A percentile compares a stretch with the other conserved stretches of the same genome.
Conservation (phyloP, 2,113 vertebrate species). For the Corvus hawaiiensis region DNA sequence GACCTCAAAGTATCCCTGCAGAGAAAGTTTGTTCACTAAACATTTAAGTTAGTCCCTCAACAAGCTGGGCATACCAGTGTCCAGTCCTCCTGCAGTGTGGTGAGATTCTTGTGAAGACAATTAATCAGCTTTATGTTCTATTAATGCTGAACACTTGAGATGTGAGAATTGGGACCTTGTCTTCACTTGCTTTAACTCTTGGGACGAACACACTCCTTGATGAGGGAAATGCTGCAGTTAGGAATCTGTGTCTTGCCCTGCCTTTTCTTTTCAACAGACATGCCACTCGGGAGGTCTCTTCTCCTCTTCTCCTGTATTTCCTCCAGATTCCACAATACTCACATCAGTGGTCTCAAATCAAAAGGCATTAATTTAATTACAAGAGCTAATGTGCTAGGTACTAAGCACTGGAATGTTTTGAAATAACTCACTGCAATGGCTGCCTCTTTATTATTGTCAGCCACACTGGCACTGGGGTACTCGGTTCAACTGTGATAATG, state of each 20-base stretch:
- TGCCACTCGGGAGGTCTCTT: not conserved
- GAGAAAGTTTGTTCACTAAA: not conserved
- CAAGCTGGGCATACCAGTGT: fast-evolving
- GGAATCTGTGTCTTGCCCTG: not conserved
- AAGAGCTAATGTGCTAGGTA: not conserved
- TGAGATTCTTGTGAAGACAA: not conserved
- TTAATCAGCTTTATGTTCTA: not conserved
- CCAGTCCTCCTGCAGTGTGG: not conserved
- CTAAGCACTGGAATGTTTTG: not conserved
- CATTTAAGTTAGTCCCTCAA: not conserved
- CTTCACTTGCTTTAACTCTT: not conserved
- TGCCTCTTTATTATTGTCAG: not conserved
- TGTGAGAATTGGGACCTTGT: not conserved
- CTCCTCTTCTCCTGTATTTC: not conserved
- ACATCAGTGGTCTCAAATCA: not conserved
- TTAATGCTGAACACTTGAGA: not conserved
- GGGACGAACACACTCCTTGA: not conserved
- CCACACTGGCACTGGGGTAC: not conserved
- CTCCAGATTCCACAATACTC: not conserved
- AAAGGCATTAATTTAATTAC: slow-evolving; percentile 21
- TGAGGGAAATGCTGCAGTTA: not conserved
- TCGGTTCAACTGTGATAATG: not conserved
- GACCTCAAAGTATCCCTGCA: not conserved
- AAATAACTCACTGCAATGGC: not conserved
- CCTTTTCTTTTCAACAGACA: not conserved